These are phyloP conservation scores for Barbus barbus DNA, from an alignment of 2,113 vertebrate species.

Conservation along the genomic window DNA sequence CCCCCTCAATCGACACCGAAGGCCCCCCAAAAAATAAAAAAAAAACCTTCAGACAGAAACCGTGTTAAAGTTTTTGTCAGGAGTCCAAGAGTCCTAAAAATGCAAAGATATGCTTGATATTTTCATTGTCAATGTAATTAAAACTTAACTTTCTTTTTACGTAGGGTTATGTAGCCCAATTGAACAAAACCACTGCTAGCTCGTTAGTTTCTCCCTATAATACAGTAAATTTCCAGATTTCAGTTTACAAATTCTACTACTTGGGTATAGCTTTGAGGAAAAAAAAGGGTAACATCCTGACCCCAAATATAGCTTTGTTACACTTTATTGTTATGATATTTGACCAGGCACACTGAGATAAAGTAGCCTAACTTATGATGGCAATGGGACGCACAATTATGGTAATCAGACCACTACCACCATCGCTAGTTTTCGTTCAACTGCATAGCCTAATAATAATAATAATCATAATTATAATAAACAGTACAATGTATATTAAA, in stretches of 20 bases:
- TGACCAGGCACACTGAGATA: background rate
- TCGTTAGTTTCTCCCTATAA: background rate
- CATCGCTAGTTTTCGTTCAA: background rate
- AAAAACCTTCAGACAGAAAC: constrained; percentile 49
- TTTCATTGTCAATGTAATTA: background rate
- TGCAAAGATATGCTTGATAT: background rate
- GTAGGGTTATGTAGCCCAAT: background rate
- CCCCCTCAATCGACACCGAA: constrained; percentile 57
- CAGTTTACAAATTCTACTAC: background rate
- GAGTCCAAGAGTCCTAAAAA: background rate
- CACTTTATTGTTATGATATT: background rate
- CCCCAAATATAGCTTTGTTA: background rate
- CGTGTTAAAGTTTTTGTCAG: constrained; percentile 23
- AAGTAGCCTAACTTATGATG: background rate
- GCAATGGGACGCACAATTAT: background rate
- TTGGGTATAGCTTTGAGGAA: background rate
- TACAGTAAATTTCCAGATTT: background rate
- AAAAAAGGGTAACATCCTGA: background rate
- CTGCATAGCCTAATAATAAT: background rate
- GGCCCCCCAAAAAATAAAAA: constrained; percentile 39
- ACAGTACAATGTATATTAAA: background rate
- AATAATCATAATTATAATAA: constrained; percentile 12
- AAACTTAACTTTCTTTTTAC: background rate
- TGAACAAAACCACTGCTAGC: background rate
- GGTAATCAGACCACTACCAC: background rate